Evolutionary conservation across 1,140 invertebrate species (phyloP), one percentile per base, ranked within the genome.

Genomic region (Ptiloglossa arizonensis): DNA sequence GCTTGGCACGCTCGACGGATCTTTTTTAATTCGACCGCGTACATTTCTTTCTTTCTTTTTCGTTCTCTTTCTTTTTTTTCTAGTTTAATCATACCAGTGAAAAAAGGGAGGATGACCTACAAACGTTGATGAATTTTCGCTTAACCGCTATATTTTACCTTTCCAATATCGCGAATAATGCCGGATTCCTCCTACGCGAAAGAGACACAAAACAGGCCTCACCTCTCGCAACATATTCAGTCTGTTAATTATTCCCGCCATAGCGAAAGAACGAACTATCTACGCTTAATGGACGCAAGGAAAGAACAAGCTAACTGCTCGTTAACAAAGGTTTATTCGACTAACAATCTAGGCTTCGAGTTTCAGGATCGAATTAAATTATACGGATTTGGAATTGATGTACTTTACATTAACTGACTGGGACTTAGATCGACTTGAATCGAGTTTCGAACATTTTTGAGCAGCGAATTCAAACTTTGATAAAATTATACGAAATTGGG

Each of bases 111-210:
- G 56, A 79, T 64, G 38, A 62, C 64, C 22, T 24, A 68, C 48
- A 64, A 80, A 29, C 17, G 44, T 32, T 35, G 38, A 27, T 54
- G 67, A 80, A 82, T 60, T 71, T 38, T 19, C 52, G 56, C 19
- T 38, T 17, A n/a, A 24, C 46, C 29, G 17, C 17, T 32, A 38
- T 46, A 75, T 48, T 70, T 52, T 54, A 22, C n/a, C 56, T 46
- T 56, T 60, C 17, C 54, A 71, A 67, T 54, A 46, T 48, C 62
- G 54, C 32, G 60, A 64, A 69, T 52, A 44, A 56, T 32, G n/a
- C 2, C 38, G 56, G 22, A 50, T 19, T 82, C 60, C 59, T n/a
- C 46, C 29, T 27, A 5, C 29, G 15, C n/a, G 24, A 22, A 60
- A 41, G 32, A 24, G 32, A 29, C 66, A 41, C 29, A 22, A 41